These are phyloP conservation scores for Ciconia nigra DNA, from an alignment of 2,797 vertebrate genomes.

Conservation along the genomic window DNA sequence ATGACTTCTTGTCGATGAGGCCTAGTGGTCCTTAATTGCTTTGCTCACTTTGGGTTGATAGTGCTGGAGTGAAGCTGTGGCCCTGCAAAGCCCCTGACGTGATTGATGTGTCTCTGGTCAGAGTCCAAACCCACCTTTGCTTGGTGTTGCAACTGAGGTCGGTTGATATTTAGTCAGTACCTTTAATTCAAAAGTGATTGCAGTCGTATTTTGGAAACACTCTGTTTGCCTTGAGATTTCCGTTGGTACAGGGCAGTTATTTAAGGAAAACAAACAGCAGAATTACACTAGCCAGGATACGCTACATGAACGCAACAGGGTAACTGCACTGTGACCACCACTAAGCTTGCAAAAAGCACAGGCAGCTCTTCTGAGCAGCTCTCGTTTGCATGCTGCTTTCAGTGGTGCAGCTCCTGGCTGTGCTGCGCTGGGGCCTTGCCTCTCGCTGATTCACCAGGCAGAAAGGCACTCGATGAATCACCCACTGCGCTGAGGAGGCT, in stretches of 20 bases:
- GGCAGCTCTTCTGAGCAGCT: background rate
- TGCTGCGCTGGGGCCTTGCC: background rate
- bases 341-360: background rate
- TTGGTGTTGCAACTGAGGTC: accelerated
- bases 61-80: background rate
- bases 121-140: background rate
- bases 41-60: background rate
- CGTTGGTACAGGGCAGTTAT: background rate
- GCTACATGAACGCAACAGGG: accelerated
- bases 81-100: background rate
- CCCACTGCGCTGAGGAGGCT: background rate
- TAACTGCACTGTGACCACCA: background rate
- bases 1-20: background rate
- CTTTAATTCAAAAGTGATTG: background rate
- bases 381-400: accelerated
- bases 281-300: background rate
- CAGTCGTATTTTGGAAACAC: background rate
- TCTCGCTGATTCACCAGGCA: background rate
- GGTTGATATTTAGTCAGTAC: background rate
- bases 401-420: background rate
- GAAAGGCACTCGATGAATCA: background rate
- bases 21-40: background rate
- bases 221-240: background rate
- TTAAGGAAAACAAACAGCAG: background rate
- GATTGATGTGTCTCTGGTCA: background rate